phyloP scores from a whole-genome alignment of 2,888 invertebrate species.

The Oligia fasciuncula region DNA sequence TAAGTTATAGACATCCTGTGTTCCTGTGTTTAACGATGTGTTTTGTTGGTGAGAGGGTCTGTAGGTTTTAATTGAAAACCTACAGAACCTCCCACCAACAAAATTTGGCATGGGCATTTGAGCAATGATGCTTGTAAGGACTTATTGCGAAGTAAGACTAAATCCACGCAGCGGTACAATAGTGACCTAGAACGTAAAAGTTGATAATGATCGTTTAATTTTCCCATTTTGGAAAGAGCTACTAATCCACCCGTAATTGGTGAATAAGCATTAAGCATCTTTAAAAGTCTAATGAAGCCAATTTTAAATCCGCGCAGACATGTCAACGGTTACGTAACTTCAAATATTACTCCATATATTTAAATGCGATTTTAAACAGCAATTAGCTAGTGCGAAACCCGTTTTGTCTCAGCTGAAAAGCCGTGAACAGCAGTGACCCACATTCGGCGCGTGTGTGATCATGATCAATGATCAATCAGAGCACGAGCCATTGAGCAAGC shows the following conservation, averaged over 20 bases:
- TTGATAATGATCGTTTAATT: conserved; percentile 29
- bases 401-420: conserved; percentile 63
- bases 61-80: not conserved
- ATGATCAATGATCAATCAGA: conserved; percentile 72
- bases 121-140: not conserved
- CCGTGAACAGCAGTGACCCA: conserved; percentile 65
- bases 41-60: not conserved
- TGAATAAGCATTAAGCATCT: conserved; percentile 14
- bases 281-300: conserved; percentile 34
- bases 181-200: conserved; percentile 16
- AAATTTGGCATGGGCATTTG: not conserved
- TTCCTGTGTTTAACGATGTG: conserved; percentile 6
- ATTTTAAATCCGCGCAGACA: conserved; percentile 15
- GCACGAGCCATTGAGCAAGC: conserved; percentile 79
- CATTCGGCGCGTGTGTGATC: conserved; percentile 70
- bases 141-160: not conserved
- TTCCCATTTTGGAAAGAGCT: conserved; percentile 13
- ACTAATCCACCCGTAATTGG: conserved; percentile 22
- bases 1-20: conserved; percentile 16
- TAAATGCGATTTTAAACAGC: conserved; percentile 54
- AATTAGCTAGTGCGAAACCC: conserved; percentile 62
- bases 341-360: conserved; percentile 40
- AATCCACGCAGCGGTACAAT: not conserved
- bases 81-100: no score
- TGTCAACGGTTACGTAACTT: conserved; percentile 44